Percentiles rank a stretch among this genome's conserved stretches.
Conservation (phyloP, 92 coral and sea anemone genomes). For the Heliopora coerulea region DNA sequence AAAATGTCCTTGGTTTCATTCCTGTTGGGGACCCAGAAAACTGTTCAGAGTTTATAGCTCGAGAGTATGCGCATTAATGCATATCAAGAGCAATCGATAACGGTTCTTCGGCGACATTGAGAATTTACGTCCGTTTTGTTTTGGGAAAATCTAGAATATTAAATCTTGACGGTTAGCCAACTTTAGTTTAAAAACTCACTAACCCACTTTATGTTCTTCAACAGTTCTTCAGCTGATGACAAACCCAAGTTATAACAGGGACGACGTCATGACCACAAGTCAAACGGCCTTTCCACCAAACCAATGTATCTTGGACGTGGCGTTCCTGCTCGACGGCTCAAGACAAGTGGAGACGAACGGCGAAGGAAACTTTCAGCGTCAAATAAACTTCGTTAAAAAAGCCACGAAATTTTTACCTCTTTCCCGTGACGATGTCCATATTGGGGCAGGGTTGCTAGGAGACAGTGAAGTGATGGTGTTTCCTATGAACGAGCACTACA, state of each 20-base stretch:
- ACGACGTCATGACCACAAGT: not conserved
- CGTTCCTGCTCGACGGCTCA: constrained; percentile 33
- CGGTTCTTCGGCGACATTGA: no score
- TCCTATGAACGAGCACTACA: constrained; percentile 35
- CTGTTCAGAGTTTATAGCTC: no score
- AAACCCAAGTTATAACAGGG: not conserved
- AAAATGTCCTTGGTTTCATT: no score
- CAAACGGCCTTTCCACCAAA: constrained; percentile 25
- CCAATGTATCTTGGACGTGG: constrained; percentile 42
- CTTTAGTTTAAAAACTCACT: not conserved
- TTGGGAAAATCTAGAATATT: no score
- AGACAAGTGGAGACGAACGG: constrained; percentile 41
- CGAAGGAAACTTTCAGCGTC: constrained; percentile 32
- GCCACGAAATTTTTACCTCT: constrained; percentile 57
- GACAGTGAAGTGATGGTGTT: constrained; percentile 35
- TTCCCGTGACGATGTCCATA: constrained; percentile 56
- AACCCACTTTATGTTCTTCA: not conserved
- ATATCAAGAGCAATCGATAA: no score
- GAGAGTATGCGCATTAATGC: no score
- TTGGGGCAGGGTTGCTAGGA: constrained; percentile 54
- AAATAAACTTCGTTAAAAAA: constrained; percentile 30
- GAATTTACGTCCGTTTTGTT: no score
- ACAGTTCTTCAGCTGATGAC: constrained; percentile 33
- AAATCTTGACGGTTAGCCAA: not conserved
- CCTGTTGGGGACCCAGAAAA: no score